phyloP scores from a whole-genome alignment of 2,888 invertebrate species.

The Sinopyrophorus schimmeli region DNA sequence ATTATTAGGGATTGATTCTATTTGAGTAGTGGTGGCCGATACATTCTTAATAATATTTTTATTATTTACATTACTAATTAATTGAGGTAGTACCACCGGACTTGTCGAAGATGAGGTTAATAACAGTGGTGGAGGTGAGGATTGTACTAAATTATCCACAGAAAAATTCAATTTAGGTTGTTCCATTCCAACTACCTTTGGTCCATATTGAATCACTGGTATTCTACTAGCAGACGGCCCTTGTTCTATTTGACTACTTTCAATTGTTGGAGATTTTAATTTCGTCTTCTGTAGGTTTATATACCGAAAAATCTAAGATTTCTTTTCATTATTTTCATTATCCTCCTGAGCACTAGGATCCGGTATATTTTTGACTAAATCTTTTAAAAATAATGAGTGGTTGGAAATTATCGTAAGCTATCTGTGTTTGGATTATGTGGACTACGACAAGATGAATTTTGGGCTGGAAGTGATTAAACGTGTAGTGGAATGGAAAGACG shows the following conservation, averaged over 20 bases:
- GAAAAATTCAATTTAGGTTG: constrained; percentile 44
- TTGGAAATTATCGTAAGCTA: constrained; percentile 76
- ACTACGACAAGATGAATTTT: constrained; percentile 76
- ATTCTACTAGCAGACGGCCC: constrained; percentile 45
- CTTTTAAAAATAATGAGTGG: constrained; percentile 82
- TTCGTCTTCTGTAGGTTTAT: constrained; percentile 26
- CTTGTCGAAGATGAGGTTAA: constrained; percentile 21
- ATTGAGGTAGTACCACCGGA: constrained; percentile 39
- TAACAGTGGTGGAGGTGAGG: no score
- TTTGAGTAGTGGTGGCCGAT: constrained; percentile 19
- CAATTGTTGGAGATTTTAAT: constrained; percentile 32
- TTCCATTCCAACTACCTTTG: constrained; percentile 45
- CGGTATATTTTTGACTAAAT: constrained; percentile 76
- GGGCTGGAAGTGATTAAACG: constrained; percentile 83
- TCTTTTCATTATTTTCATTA: constrained; percentile 57
- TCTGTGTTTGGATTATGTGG: constrained; percentile 67
- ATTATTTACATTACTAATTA: constrained; percentile 38
- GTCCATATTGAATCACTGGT: constrained; percentile 52
- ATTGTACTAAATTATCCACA: constrained; percentile 44
- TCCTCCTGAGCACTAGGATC: constrained; percentile 72
- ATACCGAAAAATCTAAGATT: constrained; percentile 32
- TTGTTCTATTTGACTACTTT: constrained; percentile 46
- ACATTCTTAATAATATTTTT: constrained; percentile 21
- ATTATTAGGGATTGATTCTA: constrained; percentile 31
- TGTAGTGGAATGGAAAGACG: constrained; percentile 87